Evolutionary conservation across 92 coral and sea anemone genomes (phyloP), one percentile per base, ranked within the genome.

Genomic region (Palythoa heliodiscus): DNA sequence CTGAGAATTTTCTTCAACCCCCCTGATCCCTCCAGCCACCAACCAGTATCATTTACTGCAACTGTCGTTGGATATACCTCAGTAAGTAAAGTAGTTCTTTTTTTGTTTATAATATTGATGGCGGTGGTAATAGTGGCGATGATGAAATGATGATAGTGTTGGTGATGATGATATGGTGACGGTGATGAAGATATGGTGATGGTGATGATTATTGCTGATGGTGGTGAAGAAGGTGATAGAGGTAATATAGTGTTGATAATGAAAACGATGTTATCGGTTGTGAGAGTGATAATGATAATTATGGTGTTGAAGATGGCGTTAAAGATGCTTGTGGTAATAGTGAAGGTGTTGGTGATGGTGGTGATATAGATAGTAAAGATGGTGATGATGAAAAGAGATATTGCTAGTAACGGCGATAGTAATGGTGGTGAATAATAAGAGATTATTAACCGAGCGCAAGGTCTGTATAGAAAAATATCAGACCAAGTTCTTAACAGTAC

Each of bases 1-100:
- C 14, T 79, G 43, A 43, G 73, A 9, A 79, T 79, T 79, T 79
- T 79, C 60, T 79, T 64, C 57, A 43, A 1, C 43, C 84, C 84
- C 19, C 84, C 84, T 20, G 84, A 79, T 22, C 84, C 84, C 7
- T 79, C 84, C 1, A 79, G 69, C 52, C 20, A 79, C 9, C 73
- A 79, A 20, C 73, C 72, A 12, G 84, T 79, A 43, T 14, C 40
- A 5, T 79, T 79, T 57, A 43, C 73, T 2, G 84, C 73, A 61
- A 63, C 73, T 11, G 39, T 79, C 25, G 4, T 70, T 7, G 40
- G 14, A 40, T 3, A 58, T 64, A 16, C n/a, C 58, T 64, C 84
- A 24, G 84, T 79, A 79, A 79, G 73, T 79, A 2, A 54, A 6
- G 38, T n/a, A 16, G 77, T 17, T 40, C 13, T 73, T 13, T 11